These are phyloP conservation scores for Diadegma fenestrale DNA, from an alignment of 2,888 invertebrate genomes.

Conservation along the genomic window DNA sequence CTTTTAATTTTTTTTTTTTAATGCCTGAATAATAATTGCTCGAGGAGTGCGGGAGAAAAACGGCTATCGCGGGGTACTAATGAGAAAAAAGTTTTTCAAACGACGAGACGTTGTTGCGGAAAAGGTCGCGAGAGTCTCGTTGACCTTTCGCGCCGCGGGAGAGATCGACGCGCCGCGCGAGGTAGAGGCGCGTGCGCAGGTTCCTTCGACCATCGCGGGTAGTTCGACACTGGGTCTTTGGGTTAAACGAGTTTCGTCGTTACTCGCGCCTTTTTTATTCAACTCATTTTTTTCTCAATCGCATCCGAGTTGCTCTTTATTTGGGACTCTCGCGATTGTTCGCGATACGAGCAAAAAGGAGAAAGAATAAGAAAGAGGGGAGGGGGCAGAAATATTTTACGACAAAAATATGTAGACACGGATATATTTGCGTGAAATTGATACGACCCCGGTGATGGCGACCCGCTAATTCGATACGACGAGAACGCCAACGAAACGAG, in stretches of 20 bases:
- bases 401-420: conserved; percentile 45
- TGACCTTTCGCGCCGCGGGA: conserved; percentile 43
- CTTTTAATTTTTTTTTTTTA: not conserved
- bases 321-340: not conserved
- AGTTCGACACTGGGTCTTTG: conserved; percentile 43
- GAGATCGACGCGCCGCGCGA: conserved; percentile 18
- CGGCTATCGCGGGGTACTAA: not conserved
- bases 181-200: conserved; percentile 11
- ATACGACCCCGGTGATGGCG: conserved; percentile 70
- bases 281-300: no score
- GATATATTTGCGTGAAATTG: conserved; percentile 67
- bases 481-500: conserved; percentile 62
- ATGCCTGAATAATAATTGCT: not conserved
- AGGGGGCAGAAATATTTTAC: conserved; percentile 66
- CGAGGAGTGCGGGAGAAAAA: not conserved
- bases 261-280: conserved; percentile 42
- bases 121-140: conserved; percentile 54
- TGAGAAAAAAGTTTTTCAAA: conserved; percentile 49
- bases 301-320: conserved; percentile 8
- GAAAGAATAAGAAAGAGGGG: not conserved
- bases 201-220: conserved; percentile 12
- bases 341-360: not conserved
- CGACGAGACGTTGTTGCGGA: conserved; percentile 28
- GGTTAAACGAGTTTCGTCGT: conserved; percentile 70
- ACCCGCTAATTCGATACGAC: conserved; percentile 68